These are phyloP conservation scores for Microctonus aethiopoides DNA, from an alignment of 2,888 invertebrate species.

Conservation along the genomic window DNA sequence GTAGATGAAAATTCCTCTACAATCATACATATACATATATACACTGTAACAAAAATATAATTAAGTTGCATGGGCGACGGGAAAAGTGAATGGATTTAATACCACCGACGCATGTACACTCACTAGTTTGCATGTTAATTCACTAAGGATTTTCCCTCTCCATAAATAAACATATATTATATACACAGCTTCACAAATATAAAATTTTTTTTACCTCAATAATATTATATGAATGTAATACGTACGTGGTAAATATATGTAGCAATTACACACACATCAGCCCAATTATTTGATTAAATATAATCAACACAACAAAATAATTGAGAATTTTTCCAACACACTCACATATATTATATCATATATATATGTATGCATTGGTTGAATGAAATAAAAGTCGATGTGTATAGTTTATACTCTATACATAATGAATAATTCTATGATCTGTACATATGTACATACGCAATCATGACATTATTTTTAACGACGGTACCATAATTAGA, in stretches of 20 bases:
- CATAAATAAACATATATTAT: background rate
- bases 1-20: no score
- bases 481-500: background rate
- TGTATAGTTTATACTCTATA: background rate
- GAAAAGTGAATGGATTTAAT: slow-evolving; percentile 31
- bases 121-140: slow-evolving; percentile 4
- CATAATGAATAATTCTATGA: background rate
- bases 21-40: background rate
- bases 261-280: background rate
- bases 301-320: background rate
- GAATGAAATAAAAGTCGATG: background rate
- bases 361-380: background rate
- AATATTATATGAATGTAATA: background rate
- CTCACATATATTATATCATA: background rate
- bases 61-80: slow-evolving; percentile 16
- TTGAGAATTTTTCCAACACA: background rate
- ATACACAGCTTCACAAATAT: background rate
- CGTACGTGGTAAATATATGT: no score
- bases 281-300: background rate
- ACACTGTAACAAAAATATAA: background rate
- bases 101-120: slow-evolving; percentile 23
- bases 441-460: background rate
- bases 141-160: background rate
- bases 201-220: background rate
- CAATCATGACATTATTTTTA: background rate